Evolutionary conservation across 2,113 vertebrate genomes (phyloP), one percentile per base, ranked within the genome.

Genomic region (Aptenodytes forsteri): DNA sequence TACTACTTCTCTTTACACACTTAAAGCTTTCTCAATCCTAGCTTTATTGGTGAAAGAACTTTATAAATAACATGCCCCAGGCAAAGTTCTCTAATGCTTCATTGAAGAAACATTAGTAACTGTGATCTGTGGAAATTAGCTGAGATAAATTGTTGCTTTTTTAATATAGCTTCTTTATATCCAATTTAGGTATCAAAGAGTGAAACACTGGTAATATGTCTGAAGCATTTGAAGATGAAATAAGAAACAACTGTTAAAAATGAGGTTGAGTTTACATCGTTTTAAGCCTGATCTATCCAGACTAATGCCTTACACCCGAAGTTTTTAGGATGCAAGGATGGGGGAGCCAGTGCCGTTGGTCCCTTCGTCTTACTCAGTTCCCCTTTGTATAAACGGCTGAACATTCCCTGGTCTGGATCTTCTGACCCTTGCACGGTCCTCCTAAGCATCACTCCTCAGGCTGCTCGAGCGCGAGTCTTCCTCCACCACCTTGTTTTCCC

Each of bases 1-100:
- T 77, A 81, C 88, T 77, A 25, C 30, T 94, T 82, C 58, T 94
- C 77, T 90, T 94, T 93, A 82, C 93, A 78, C 36, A n/a, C 76
- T 87, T 75, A 59, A 75, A 91, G 59, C 72, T 95, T 90, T 87
- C 83, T 87, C 55, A 69, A 6, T 78, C 65, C 36, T 44, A 42
- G 65, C 34, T 91, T 93, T 81, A 72, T 67, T 64, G 80, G 36
- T n/a, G 56, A 9, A 55, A 84, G 89, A 83, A 7, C 27, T 81
- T 77, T 66, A 71, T 46, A 78, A 69, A 54, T 62, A 70, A 38
- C 32, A 71, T 13, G 70, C 58, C n/a, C 14, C 65, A 66, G 89
- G 89, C 73, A 67, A 94, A 67, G 58, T 42, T 71, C 84, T 85
- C 44, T 78, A 78, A 87, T 59, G 52, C 26, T 78, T 93, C 13